These are phyloP conservation scores for Cricetomys ansorgei DNA, from an alignment of 2,113 vertebrate species.

Conservation along the genomic window DNA sequence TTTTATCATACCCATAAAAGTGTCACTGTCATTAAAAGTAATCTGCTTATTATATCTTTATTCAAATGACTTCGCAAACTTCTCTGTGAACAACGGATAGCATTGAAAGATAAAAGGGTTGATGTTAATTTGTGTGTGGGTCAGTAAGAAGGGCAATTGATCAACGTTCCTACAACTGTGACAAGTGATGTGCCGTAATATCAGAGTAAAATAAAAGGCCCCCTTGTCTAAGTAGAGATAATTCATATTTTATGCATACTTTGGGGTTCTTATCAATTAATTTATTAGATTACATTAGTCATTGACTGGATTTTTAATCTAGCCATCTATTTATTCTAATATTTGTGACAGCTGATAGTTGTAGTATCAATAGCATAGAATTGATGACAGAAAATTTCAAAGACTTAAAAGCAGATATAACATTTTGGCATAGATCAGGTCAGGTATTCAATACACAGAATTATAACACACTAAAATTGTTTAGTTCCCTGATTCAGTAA, in stretches of 20 bases:
- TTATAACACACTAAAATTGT: not conserved
- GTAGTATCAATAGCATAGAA: not conserved
- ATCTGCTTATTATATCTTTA: conserved; percentile 26
- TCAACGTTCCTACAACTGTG: conserved; percentile 16
- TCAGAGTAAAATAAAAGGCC: not conserved
- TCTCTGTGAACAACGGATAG: not conserved
- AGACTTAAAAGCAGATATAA: not conserved
- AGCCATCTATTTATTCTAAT: not conserved
- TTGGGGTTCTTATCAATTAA: not conserved
- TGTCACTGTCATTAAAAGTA: conserved; percentile 10
- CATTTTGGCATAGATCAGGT: not conserved
- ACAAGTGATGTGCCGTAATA: not conserved
- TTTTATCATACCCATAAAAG: not conserved
- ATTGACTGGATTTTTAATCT: not conserved
- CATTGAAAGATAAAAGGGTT: conserved; percentile 29
- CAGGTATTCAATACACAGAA: not conserved
- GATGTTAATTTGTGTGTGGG: not conserved
- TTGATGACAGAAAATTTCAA: not conserved
- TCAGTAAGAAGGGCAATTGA: not conserved
- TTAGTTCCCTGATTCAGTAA: not conserved
- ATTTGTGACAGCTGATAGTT: not conserved
- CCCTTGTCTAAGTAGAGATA: conserved; percentile 20
- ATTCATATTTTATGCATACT: not conserved
- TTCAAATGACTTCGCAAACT: conserved; percentile 62
- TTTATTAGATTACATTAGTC: not conserved